Percentiles rank a stretch among this genome's conserved stretches.
These are phyloP conservation scores for Columba livia DNA, from an alignment of 2,113 vertebrate species.

Conservation along the genomic window DNA sequence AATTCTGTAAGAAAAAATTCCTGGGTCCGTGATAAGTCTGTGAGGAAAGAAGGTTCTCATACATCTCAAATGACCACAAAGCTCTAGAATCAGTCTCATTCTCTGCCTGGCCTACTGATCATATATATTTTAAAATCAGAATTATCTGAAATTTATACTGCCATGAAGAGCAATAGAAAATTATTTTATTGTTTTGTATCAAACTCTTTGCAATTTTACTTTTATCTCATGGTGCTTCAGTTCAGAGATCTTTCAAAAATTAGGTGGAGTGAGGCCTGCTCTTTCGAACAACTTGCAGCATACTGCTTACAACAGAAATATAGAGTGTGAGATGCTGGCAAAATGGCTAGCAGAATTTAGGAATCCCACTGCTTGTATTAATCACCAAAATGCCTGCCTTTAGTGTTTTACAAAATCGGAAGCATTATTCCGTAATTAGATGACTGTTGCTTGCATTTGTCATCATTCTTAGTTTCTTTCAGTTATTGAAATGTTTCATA, in stretches of 20 bases:
- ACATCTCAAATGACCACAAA: neutral
- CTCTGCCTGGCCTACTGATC: neutral
- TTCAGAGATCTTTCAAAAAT: neutral
- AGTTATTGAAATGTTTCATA: neutral
- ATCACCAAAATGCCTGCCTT: neutral
- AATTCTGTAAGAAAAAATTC: neutral
- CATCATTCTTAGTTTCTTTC: neutral
- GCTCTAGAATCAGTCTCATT: neutral
- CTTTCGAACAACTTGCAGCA: neutral
- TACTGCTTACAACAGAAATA: accelerated
- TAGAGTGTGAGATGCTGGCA: neutral
- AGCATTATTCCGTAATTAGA: neutral
- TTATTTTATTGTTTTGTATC: neutral
- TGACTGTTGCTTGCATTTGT: neutral
- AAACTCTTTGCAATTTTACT: neutral
- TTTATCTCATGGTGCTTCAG: neutral
- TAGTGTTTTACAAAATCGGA: neutral
- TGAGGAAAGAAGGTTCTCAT: neutral
- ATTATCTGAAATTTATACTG: neutral
- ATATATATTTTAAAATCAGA: neutral
- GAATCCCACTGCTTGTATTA: neutral
- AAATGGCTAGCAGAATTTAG: neutral
- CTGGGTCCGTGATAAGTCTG: neutral
- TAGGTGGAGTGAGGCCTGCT: neutral
- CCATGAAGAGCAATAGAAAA: neutral